A percentile compares a stretch with the other conserved stretches of the same genome.
phyloP scores from a whole-genome alignment of 2,888 invertebrate genomes.

The Aleiodes testaceus region DNA sequence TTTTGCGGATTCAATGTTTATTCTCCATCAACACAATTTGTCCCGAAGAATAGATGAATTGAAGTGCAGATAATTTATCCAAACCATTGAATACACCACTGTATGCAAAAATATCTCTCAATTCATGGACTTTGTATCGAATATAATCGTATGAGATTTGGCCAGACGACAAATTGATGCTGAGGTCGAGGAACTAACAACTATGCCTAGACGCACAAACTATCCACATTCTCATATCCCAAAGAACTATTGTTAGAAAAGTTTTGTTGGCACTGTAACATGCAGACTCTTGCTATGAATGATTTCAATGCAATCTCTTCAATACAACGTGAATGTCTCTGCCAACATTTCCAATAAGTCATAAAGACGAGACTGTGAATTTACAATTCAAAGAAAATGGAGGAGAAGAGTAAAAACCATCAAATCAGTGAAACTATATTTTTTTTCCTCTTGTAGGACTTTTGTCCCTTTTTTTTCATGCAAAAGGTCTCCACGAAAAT shows the following conservation, averaged over 20 bases:
- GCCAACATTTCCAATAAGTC: conserved; percentile 18
- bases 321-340: conserved; percentile 6
- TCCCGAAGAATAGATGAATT: no score
- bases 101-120: conserved; percentile 1
- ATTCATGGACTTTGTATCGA: conserved; percentile 5
- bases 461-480: no score
- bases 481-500: no score
- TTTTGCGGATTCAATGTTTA: no score
- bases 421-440: background rate
- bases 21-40: no score
- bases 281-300: conserved; percentile 34
- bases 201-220: conserved; percentile 39
- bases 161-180: conserved; percentile 17
- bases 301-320: conserved; percentile 35
- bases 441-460: background rate
- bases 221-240: conserved; percentile 13
- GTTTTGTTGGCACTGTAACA: conserved; percentile 48
- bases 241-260: conserved; percentile 49
- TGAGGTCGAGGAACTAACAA: conserved; percentile 25
- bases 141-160: conserved; percentile 14
- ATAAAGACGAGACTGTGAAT: conserved; percentile 4
- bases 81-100: no score
- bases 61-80: no score
- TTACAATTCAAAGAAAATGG: background rate
- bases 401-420: no score